These are phyloP conservation scores for Acestrorhynchus altus DNA, from an alignment of 2,797 vertebrate genomes.

Conservation along the genomic window DNA sequence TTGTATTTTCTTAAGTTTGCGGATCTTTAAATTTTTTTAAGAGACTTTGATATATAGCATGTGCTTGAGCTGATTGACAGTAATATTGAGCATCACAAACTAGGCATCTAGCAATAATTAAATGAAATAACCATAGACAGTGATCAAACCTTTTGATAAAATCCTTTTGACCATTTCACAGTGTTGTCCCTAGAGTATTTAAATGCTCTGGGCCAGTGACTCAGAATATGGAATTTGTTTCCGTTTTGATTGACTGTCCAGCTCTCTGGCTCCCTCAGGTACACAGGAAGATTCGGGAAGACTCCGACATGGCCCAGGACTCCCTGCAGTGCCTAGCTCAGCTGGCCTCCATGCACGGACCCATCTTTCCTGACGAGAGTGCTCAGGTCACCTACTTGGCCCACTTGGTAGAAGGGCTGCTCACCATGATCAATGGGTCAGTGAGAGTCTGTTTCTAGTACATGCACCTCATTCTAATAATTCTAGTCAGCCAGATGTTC, in stretches of 20 bases:
- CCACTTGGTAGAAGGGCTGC: slow-evolving; percentile 96
- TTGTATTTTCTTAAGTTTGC: background rate
- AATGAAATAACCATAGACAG: too few relatives aligned
- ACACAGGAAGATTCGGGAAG: slow-evolving; percentile 97
- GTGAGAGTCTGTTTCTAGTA: slow-evolving; percentile 63
- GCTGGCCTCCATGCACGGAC: slow-evolving; percentile 95
- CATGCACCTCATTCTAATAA: background rate
- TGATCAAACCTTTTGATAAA: too few relatives aligned
- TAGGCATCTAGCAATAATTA: background rate
- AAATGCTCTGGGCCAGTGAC: too few relatives aligned
- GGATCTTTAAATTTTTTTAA: too few relatives aligned
- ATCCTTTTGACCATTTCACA: too few relatives aligned
- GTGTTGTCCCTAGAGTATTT: background rate
- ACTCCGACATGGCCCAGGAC: slow-evolving; percentile 99
- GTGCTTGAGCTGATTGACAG: too few relatives aligned
- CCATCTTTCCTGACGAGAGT: slow-evolving; percentile 94
- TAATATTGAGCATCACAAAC: too few relatives aligned
- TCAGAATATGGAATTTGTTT: background rate
- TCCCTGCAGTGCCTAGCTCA: slow-evolving; percentile 97
- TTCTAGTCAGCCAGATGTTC: background rate
- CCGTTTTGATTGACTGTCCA: background rate
- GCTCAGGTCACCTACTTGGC: slow-evolving; percentile 97
- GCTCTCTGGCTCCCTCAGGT: slow-evolving; percentile 81
- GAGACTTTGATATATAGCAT: too few relatives aligned
- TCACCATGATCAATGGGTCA: slow-evolving; percentile 97